Conservation (phyloP, 1,140 invertebrate genomes). For the Calephelis virginiensis region DNA sequence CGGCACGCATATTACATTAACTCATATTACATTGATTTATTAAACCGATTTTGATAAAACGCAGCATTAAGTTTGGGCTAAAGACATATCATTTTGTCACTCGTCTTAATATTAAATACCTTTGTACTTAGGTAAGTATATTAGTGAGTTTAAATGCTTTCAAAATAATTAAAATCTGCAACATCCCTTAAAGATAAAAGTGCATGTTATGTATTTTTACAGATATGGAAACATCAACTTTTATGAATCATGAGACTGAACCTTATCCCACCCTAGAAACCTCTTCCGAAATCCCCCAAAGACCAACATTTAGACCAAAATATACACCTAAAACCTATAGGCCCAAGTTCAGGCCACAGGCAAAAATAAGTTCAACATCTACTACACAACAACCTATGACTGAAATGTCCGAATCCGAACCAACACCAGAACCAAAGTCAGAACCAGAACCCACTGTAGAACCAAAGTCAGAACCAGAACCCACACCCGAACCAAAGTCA, state of each 20-base stretch:
- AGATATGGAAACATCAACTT: conserved; percentile 73
- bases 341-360: conserved; percentile 61
- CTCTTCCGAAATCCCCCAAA: conserved; percentile 15
- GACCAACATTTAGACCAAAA: conserved; percentile 39
- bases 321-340: conserved; percentile 73
- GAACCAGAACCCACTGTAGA: conserved; percentile 69
- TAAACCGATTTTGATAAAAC: not conserved
- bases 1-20: too few relatives aligned
- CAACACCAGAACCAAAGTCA: conserved; percentile 52
- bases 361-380: conserved; percentile 38
- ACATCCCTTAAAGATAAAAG: conserved; percentile 23
- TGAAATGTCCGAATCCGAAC: conserved; percentile 31
- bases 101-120: too few relatives aligned
- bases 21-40: not conserved
- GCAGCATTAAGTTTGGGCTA: not conserved
- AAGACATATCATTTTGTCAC: not conserved
- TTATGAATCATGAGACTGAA: conserved; percentile 61
- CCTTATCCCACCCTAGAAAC: conserved; percentile 35
- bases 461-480: conserved; percentile 33
- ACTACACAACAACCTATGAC: conserved; percentile 68
- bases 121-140: not conserved
- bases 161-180: not conserved
- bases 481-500: conserved; percentile 53
- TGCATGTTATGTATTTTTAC: conserved; percentile 70
- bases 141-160: not conserved